phyloP scores from a whole-genome alignment of 2,797 vertebrate genomes.

The Gobionotothen gibberifrons region DNA sequence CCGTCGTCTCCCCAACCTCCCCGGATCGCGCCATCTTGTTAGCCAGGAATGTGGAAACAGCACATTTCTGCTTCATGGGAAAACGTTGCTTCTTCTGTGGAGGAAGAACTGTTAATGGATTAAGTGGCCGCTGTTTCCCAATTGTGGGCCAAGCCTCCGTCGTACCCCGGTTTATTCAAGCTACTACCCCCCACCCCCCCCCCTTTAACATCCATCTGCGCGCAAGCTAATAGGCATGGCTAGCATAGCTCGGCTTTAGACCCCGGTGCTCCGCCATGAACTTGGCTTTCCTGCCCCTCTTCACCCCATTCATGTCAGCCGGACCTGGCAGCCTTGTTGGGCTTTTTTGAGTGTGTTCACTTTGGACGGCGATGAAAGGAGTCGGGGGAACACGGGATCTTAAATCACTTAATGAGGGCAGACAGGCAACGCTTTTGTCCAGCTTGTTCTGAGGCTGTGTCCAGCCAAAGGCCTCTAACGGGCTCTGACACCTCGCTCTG shows the following conservation, averaged over 20 bases:
- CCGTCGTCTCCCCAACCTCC: constrained; percentile 44
- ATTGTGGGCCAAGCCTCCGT: constrained; percentile 42
- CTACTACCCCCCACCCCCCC: constrained; percentile 19
- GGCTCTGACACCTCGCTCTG: constrained; percentile 80
- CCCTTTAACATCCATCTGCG: constrained; percentile 43
- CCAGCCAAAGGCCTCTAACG: constrained; percentile 80
- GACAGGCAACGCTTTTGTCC: constrained; percentile 83
- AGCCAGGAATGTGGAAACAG: constrained; percentile 66
- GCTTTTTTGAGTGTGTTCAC: constrained; percentile 76
- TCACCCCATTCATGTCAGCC: constrained; percentile 75
- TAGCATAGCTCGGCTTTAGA: constrained; percentile 72
- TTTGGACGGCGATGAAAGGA: constrained; percentile 79
- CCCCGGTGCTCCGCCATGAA: constrained; percentile 68
- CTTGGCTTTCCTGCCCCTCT: constrained; percentile 77
- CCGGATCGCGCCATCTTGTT: constrained; percentile 53
- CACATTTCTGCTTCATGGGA: constrained; percentile 76
- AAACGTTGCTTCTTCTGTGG: constrained; percentile 63
- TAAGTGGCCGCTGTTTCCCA: constrained; percentile 71
- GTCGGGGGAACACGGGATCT: constrained; percentile 76
- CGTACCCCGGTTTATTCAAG: constrained; percentile 58
- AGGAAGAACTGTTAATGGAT: constrained; percentile 73
- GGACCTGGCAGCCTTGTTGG: constrained; percentile 72
- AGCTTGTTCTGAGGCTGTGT: constrained; percentile 75
- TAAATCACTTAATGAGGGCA: constrained; percentile 84
- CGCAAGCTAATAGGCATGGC: constrained; percentile 69